phyloP scores from a whole-genome alignment of 2,113 vertebrate genomes.

The Hypomesus transpacificus region DNA sequence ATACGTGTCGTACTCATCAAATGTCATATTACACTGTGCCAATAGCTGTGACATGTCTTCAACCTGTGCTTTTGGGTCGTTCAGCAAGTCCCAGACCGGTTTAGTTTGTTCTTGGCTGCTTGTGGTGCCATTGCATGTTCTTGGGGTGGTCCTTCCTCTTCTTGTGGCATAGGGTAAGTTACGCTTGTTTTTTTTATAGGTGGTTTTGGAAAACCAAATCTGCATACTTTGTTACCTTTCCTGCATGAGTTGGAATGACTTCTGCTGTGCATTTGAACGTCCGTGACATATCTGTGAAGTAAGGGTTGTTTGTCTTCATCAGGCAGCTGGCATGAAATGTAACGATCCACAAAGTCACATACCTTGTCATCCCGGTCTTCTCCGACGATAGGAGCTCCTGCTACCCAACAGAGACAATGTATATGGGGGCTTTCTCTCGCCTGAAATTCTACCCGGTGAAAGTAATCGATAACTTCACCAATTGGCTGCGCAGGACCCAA shows the following conservation, averaged over 20 bases:
- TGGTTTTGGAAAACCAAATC: too few species aligned
- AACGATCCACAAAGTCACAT: slow-evolving; percentile 10
- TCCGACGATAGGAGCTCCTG: slow-evolving; percentile 19
- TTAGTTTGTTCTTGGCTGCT: too few species aligned
- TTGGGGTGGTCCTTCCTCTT: too few species aligned
- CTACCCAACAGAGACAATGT: slow-evolving; percentile 22
- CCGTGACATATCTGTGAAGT: too few species aligned
- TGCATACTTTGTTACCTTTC: slow-evolving; percentile 16
- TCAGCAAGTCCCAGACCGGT: not conserved
- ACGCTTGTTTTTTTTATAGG: too few species aligned
- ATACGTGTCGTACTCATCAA: slow-evolving; percentile 6
- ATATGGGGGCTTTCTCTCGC: slow-evolving; percentile 23
- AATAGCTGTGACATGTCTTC: not conserved
- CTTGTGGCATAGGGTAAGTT: too few species aligned
- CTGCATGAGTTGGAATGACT: slow-evolving; percentile 23
- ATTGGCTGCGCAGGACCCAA: slow-evolving; percentile 16
- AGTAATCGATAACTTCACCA: slow-evolving; percentile 20
- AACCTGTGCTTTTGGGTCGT: not conserved
- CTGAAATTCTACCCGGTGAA: slow-evolving; percentile 27
- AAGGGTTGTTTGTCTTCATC: too few species aligned
- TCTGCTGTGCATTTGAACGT: slow-evolving; percentile 29
- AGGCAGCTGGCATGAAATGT: too few species aligned
- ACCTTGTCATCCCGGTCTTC: slow-evolving; percentile 10
- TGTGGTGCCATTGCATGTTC: too few species aligned
- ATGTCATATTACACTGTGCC: slow-evolving; percentile 7